Evolutionary conservation across 2,113 vertebrate genomes (phyloP), one percentile per base, ranked within the genome.

Genomic region (Copsychus sechellarum): DNA sequence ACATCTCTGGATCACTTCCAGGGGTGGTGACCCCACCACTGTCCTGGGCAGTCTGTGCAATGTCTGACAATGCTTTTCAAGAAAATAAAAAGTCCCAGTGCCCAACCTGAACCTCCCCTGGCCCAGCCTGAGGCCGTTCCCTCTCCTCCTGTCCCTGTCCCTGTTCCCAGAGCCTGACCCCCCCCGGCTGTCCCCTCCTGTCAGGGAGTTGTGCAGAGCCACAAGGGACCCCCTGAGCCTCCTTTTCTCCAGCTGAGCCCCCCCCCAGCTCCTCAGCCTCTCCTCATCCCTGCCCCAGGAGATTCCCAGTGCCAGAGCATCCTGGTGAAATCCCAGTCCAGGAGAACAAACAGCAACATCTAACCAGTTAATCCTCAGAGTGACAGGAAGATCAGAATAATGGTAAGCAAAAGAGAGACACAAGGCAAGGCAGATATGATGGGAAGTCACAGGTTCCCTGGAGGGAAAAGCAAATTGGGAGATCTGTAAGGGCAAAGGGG

Each of bases 121-220:
- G 23, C 23, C 12, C 58, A 64, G 6, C n/a, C 24, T 9, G n/a
- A 29, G 57, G n/a, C 29, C 0, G 0, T 56, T 48, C 10, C n/a
- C 69, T 56, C 50, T 56, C 2, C 5, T 73, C 50, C 48, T 64
- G 69, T 47, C 57, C 69, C 38, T 45, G 81, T 26, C 81, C 33
- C 21, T 23, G 38, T 13, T 40, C 40, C 40, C 57, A 64, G 2
- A 54, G 57, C 40, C 40, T 0, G 1, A 36, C 22, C 26, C 21
- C 26, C 21, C 26, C 20, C 0, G 1, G 54, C 33, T 78, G 33
- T 25, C 2, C 47, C 33, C 64, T 78, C 73, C 73, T 78, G 47
- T 0, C 73, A 78, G 54, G 77, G 54, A 61, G 7, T 2, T 69
- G 62, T 60, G 54, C 17, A 78, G 61, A 58, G 53, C 16, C 34